Evolutionary conservation across 2,113 vertebrate genomes (phyloP).

Genomic region (Epinephelus fuscoguttatus): DNA sequence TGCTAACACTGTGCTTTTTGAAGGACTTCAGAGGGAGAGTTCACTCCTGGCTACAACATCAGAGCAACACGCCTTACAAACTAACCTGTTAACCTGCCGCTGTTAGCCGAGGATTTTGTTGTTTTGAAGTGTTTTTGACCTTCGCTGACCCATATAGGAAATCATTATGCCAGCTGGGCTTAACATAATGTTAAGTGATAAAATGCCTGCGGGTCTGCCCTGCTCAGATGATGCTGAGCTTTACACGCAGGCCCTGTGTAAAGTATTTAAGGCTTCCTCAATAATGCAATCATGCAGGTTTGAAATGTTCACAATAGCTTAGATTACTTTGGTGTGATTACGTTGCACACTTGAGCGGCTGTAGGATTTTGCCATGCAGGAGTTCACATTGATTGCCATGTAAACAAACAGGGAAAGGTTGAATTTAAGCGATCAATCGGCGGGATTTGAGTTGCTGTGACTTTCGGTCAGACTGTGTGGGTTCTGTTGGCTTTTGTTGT

Average conservation of each 20-base stretch:
- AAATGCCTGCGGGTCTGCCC: constrained; percentile 13
- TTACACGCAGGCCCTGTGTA: background rate
- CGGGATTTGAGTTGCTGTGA: background rate
- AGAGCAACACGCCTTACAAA: constrained; percentile 12
- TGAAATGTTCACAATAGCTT: constrained; percentile 2
- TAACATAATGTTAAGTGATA: constrained; percentile 47
- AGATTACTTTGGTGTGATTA: constrained; percentile 4
- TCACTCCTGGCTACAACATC: constrained; percentile 41
- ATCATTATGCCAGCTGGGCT: constrained; percentile 55
- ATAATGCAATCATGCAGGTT: constrained; percentile 18
- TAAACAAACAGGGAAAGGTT: constrained; percentile 26
- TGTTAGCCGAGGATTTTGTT: constrained; percentile 35
- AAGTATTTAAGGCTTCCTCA: background rate
- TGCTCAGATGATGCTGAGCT: constrained; percentile 25
- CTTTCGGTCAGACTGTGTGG: background rate
- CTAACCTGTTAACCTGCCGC: constrained; percentile 31
- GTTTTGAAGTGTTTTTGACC: constrained; percentile 59
- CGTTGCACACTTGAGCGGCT: background rate
- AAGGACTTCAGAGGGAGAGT: constrained; percentile 51
- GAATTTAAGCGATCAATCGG: constrained; percentile 18
- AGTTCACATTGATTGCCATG: constrained; percentile 14
- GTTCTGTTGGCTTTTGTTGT: background rate
- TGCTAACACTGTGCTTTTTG: constrained; percentile 21
- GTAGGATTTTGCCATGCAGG: background rate
- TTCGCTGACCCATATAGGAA: constrained; percentile 59